phyloP scores from a whole-genome alignment of 1,140 invertebrate genomes.

The Pachyrhynchus sulphureomaculatus region DNA sequence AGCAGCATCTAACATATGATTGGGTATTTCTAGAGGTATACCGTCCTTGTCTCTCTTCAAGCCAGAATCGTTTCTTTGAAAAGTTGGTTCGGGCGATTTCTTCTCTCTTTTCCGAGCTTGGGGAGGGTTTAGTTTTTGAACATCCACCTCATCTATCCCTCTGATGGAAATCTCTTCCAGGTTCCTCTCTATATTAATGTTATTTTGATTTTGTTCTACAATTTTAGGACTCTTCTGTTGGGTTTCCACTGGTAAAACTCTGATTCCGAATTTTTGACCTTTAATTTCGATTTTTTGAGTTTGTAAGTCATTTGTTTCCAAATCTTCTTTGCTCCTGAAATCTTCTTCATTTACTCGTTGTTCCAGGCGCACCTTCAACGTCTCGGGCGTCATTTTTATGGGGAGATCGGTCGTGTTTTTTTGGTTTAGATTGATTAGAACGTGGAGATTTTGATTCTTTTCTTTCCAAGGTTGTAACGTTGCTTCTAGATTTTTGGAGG shows the following conservation, averaged over 20 bases:
- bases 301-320: constrained; percentile 54
- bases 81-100: constrained; percentile 51
- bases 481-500: constrained; percentile 51
- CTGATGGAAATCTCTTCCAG: constrained; percentile 50
- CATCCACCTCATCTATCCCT: constrained; percentile 55
- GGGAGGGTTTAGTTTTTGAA: constrained; percentile 32
- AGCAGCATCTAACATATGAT: constrained; percentile 70
- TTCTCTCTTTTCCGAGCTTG: constrained; percentile 43
- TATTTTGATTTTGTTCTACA: constrained; percentile 48
- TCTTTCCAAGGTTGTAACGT: constrained; percentile 45
- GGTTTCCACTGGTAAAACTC: constrained; percentile 60
- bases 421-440: constrained; percentile 17
- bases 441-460: constrained; percentile 42
- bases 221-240: constrained; percentile 52
- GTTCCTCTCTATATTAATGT: constrained; percentile 52
- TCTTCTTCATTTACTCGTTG: constrained; percentile 47
- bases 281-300: constrained; percentile 55
- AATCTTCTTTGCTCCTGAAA: constrained; percentile 51
- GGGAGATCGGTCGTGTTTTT: constrained; percentile 18
- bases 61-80: constrained; percentile 51
- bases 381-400: constrained; percentile 37
- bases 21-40: constrained; percentile 64
- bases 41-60: constrained; percentile 61
- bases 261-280: constrained; percentile 68
- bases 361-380: constrained; percentile 54